phyloP scores from a whole-genome alignment of 92 coral and sea anemone genomes.

The Scolanthus callimorphus region DNA sequence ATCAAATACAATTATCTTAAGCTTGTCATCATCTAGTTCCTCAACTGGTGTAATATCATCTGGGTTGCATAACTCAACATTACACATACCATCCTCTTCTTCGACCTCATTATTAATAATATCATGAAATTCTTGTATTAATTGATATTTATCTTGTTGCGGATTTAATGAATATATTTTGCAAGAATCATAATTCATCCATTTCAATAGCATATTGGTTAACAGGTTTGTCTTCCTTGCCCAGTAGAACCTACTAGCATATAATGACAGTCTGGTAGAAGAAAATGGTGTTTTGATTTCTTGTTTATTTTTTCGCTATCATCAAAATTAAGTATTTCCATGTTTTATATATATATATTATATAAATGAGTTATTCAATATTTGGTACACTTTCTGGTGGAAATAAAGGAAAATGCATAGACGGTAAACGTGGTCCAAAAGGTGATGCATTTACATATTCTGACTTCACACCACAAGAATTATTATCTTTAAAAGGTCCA shows the following conservation, averaged over 20 bases:
- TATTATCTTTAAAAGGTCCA: neutral
- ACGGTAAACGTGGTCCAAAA: no score
- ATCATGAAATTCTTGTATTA: slow-evolving; percentile 14
- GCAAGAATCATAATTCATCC: slow-evolving; percentile 14
- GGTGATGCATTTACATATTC: no score
- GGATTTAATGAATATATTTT: slow-evolving; percentile 10
- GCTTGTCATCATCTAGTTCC: slow-evolving; percentile 17
- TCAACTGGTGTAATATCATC: slow-evolving; percentile 24
- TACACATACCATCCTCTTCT: slow-evolving; percentile 8
- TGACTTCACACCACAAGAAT: neutral
- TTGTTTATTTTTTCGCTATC: neutral
- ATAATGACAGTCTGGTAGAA: slow-evolving; percentile 16
- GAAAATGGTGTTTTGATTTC: slow-evolving; percentile 8
- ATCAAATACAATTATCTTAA: slow-evolving; percentile 18
- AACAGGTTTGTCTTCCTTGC: slow-evolving; percentile 5
- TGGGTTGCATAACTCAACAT: slow-evolving; percentile 9
- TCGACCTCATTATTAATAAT: slow-evolving; percentile 4
- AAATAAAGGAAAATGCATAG: neutral
- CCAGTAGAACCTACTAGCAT: neutral
- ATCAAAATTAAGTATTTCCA: slow-evolving; percentile 3
- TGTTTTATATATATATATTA: slow-evolving; percentile 17
- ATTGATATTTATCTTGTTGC: slow-evolving; percentile 20
- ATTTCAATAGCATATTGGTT: slow-evolving; percentile 5
- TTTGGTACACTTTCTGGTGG: slow-evolving; percentile 7
- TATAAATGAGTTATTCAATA: slow-evolving; percentile 22